Percentiles rank a stretch among this genome's conserved stretches.
phyloP scores from a whole-genome alignment of 2,113 vertebrate genomes.

The Pterocles orientalis region DNA sequence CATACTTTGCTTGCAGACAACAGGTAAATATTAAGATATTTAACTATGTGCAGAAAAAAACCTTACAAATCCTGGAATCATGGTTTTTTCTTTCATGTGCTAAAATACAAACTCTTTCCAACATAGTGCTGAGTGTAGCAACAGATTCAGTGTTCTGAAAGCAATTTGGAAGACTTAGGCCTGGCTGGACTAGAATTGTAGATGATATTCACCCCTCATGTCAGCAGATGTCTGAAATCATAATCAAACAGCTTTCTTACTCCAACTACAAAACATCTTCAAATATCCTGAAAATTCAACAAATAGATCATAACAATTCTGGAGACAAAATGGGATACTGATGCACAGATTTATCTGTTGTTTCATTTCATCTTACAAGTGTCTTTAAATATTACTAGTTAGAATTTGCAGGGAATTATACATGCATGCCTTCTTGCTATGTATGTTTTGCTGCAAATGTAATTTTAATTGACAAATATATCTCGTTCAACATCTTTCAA shows the following conservation, averaged over 20 bases:
- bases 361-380: neutral
- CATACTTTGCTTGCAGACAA: neutral
- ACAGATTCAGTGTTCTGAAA: neutral
- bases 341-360: neutral
- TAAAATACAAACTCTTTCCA: neutral
- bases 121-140: neutral
- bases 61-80: neutral
- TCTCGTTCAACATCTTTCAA: neutral
- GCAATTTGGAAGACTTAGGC: neutral
- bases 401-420: neutral
- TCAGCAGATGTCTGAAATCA: neutral
- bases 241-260: neutral
- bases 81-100: neutral
- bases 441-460: neutral
- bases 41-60: neutral
- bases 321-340: neutral
- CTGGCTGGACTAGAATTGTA: neutral
- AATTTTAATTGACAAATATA: neutral
- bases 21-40: neutral
- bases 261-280: neutral
- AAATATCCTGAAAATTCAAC: neutral
- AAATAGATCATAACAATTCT: neutral
- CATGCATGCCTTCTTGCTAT: neutral
- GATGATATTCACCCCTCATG: neutral
- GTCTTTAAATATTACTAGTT: neutral